Conservation (phyloP, 2,113 vertebrate genomes). For the Trogon surrucura region DNA sequence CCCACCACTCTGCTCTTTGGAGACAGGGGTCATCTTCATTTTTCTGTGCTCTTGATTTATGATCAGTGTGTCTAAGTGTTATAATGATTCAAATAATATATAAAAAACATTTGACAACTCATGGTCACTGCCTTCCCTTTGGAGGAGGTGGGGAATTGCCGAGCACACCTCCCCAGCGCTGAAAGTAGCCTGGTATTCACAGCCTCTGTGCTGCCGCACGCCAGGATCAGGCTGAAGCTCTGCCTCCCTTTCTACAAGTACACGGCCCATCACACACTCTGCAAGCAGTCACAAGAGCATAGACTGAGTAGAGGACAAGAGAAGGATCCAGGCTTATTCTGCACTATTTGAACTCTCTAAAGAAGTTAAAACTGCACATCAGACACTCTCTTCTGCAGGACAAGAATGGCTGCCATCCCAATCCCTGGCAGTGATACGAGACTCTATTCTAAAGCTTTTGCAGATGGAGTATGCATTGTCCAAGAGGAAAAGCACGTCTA, state of each 20-base stretch:
- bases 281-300: not conserved
- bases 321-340: not conserved
- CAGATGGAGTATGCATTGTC: not conserved
- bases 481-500: not conserved
- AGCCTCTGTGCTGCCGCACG: not conserved
- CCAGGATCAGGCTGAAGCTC: not conserved
- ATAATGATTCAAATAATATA: constrained; percentile 40
- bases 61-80: constrained; percentile 7
- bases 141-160: not conserved
- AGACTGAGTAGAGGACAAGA: not conserved
- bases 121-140: not conserved
- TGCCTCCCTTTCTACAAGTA: not conserved
- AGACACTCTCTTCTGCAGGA: not conserved
- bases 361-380: not conserved
- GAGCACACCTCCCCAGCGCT: not conserved
- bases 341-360: not conserved
- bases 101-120: constrained; percentile 14
- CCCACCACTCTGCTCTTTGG: constrained; percentile 4
- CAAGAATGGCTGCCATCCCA: not conserved
- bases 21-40: constrained; percentile 48
- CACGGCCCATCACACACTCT: not conserved
- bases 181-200: not conserved
- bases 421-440: not conserved
- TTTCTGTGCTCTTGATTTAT: constrained; percentile 45
- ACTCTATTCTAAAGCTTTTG: not conserved